These are phyloP conservation scores for Esperia sulphurella DNA, from an alignment of 2,888 invertebrate genomes.

Conservation along the genomic window DNA sequence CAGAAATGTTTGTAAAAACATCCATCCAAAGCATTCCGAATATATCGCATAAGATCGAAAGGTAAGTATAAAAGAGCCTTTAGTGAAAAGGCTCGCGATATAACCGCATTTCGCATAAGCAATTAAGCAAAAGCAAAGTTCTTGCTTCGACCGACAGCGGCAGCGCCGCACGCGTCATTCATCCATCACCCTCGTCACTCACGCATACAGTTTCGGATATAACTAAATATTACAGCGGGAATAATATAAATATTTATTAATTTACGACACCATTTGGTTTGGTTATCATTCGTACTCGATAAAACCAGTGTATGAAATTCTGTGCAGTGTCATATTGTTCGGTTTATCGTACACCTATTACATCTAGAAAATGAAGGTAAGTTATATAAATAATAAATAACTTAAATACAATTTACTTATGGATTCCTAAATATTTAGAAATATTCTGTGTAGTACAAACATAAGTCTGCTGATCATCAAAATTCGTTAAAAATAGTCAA, in stretches of 20 bases:
- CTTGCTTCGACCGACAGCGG: slow-evolving; percentile 1
- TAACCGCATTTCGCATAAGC: slow-evolving; percentile 1
- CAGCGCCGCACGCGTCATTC: slow-evolving; percentile 1
- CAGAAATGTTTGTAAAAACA: too few species aligned
- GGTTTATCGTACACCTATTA: too few species aligned
- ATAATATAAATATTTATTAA: not conserved
- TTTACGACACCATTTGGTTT: not conserved
- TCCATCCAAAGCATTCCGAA: too few species aligned
- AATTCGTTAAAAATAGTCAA: too few species aligned
- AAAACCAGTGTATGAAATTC: not conserved
- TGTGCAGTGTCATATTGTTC: not conserved
- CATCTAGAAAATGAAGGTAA: not conserved
- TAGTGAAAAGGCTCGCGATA: slow-evolving; percentile 3
- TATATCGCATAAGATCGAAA: too few species aligned
- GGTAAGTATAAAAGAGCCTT: not conserved
- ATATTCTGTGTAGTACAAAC: too few species aligned
- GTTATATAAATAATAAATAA: too few species aligned
- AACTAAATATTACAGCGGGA: not conserved
- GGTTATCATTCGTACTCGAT: not conserved
- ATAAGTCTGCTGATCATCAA: too few species aligned
- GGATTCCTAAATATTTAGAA: too few species aligned
- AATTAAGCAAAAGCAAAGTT: slow-evolving; percentile 6
- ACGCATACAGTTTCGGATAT: not conserved
- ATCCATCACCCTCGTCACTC: not conserved
- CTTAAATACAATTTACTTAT: too few species aligned